Evolutionary conservation across 2,888 invertebrate species (phyloP), one percentile per base, ranked within the genome.

Genomic region (Unio delphinus): DNA sequence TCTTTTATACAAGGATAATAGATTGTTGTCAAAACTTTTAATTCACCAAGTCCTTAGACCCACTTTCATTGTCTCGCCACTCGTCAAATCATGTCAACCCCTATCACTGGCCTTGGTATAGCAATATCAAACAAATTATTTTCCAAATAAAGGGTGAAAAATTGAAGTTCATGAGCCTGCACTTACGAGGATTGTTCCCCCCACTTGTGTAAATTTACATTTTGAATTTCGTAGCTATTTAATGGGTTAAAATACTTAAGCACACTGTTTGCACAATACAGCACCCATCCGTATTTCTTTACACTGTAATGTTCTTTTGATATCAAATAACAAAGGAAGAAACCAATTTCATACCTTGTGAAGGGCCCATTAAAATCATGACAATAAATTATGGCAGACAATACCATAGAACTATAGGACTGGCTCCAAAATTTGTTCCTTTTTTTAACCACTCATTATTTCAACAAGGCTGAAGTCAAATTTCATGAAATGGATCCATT

Each of bases 371-470:
- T 71, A 65, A 67, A 64, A 68, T 54, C 63, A 64, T 64, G 66
- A 72, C 72, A 75, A 72, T 72, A 70, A 68, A 66, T 72, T 64
- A 72, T 61, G 64, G 68, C 75, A 75, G 70, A 75, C 75, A 75
- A 75, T 70, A 45, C 45, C 45, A 45, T 45, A 45, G 45, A 11
- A 45, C 45, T 45, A 45, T 45, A 45, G 11, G 45, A 45, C 45
- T 45, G 45, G 45, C 45, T 45, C 45, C 45, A 15, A 45, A 45
- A 45, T 45, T 45, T 45, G 45, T 45, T 45, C 45, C 45, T 45
- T 45, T 45, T 45, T 45, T 45, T 45, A 45, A 45, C 45, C 45
- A 45, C 45, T 45, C 45, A 45, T 45, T 45, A 45, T 45, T 45
- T 45, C 45, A 45, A 45, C 45, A 45, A 45, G 45, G 45, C 45